phyloP scores from a whole-genome alignment of 1,140 invertebrate genomes.

The Diabrotica virgifera region DNA sequence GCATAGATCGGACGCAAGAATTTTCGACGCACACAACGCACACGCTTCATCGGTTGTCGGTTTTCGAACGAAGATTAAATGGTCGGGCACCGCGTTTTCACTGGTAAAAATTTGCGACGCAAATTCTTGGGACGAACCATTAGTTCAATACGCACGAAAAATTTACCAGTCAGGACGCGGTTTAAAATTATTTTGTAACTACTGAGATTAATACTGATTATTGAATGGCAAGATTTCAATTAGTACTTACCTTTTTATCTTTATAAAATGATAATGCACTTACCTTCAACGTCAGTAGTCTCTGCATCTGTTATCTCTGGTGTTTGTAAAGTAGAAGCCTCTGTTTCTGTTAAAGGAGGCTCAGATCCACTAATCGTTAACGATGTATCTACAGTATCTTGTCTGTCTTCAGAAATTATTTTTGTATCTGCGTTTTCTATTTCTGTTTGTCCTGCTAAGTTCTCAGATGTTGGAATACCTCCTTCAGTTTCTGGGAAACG shows the following conservation, averaged over 20 bases:
- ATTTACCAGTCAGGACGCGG: no score
- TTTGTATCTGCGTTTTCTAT: conserved; percentile 13
- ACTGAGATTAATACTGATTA: background rate
- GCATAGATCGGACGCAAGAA: no score
- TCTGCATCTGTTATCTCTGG: conserved; percentile 32
- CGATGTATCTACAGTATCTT: background rate
- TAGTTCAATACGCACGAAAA: no score
- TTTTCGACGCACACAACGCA: no score
- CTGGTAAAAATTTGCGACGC: no score
- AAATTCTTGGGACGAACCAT: no score
- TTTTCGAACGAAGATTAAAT: no score
- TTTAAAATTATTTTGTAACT: background rate
- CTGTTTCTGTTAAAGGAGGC: conserved; percentile 31
- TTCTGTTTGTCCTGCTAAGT: no score
- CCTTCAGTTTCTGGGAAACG: conserved; percentile 13
- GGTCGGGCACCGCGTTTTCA: no score
- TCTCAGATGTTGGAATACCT: conserved; percentile 12
- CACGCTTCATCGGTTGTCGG: no score
- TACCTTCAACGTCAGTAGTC: conserved; percentile 16
- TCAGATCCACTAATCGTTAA: background rate
- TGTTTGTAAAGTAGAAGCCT: conserved; percentile 30
- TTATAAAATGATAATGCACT: background rate
- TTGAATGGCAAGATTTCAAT: background rate
- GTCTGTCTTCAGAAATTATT: conserved; percentile 12
- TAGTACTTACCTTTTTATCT: background rate